phyloP scores from a whole-genome alignment of 2,888 invertebrate species.

The Orchesella flavescens region DNA sequence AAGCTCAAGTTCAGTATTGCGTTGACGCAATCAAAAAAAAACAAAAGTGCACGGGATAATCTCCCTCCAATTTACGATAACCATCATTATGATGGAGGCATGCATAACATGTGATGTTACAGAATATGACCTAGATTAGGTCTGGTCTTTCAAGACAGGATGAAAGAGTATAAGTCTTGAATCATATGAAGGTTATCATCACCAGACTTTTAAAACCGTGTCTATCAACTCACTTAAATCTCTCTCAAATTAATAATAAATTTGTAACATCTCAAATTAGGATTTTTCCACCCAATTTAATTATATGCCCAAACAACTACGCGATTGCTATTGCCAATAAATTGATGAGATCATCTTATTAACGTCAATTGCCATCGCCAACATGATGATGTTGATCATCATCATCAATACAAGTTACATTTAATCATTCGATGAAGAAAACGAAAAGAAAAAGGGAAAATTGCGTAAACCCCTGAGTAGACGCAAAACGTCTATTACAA shows the following conservation, averaged over 20 bases:
- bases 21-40: not conserved
- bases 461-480: not conserved
- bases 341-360: not conserved
- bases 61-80: not conserved
- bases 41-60: not conserved
- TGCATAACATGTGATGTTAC: not conserved
- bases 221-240: constrained; percentile 4
- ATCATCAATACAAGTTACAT: not conserved
- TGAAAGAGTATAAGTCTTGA: too few species aligned
- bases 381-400: not conserved
- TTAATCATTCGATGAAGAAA: not conserved
- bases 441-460: constrained; percentile 13
- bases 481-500: not conserved
- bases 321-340: not conserved
- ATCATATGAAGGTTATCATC: too few species aligned
- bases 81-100: not conserved
- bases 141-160: not conserved
- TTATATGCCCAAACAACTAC: not conserved
- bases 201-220: not conserved
- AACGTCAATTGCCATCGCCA: not conserved
- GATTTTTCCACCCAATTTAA: not conserved
- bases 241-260: not conserved
- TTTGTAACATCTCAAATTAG: not conserved
- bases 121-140: not conserved
- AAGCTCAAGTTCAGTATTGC: not conserved